Percentiles rank a stretch among this genome's conserved stretches.
Conservation (phyloP, 2,113 vertebrate genomes). For the Myrmecophaga tridactyla region DNA sequence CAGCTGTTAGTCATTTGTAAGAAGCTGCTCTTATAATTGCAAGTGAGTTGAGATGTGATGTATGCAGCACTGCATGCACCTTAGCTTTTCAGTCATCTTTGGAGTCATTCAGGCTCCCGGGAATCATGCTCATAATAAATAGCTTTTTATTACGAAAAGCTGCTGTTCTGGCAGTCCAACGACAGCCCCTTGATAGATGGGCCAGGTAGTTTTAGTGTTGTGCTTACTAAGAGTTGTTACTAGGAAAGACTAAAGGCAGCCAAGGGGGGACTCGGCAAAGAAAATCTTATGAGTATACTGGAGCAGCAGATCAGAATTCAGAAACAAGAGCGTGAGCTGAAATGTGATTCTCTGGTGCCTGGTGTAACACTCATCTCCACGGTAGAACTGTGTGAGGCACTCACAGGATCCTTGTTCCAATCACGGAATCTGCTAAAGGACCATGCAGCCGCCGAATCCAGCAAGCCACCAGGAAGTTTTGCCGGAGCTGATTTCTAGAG, state of each 20-base stretch:
- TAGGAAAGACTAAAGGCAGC: conserved; percentile 70
- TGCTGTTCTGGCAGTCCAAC: conserved; percentile 76
- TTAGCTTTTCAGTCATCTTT: conserved; percentile 73
- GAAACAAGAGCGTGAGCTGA: conserved; percentile 85
- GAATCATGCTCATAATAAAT: conserved; percentile 78
- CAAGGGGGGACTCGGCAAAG: conserved; percentile 81
- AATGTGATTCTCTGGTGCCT: conserved; percentile 84
- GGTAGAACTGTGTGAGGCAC: conserved; percentile 74
- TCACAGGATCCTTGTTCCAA: conserved; percentile 79
- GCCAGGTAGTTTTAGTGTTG: conserved; percentile 76
- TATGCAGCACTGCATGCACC: conserved; percentile 74
- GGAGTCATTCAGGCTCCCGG: conserved; percentile 67
- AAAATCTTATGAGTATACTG: conserved; percentile 81
- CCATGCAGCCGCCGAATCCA: conserved; percentile 83
- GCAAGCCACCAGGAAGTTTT: conserved; percentile 84
- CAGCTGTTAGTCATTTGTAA: conserved; percentile 82
- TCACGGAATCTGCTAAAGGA: conserved; percentile 76
- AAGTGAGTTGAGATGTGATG: conserved; percentile 76
- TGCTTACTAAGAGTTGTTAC: conserved; percentile 81
- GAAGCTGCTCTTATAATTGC: conserved; percentile 79
- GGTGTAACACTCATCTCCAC: conserved; percentile 80
- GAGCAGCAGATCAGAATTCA: conserved; percentile 84
- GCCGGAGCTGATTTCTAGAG: conserved; percentile 84
- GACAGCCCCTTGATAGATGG: conserved; percentile 79
- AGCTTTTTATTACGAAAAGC: conserved; percentile 74